Evolutionary conservation across 2,888 invertebrate genomes (phyloP).

Genomic region (Drosophila merina): DNA sequence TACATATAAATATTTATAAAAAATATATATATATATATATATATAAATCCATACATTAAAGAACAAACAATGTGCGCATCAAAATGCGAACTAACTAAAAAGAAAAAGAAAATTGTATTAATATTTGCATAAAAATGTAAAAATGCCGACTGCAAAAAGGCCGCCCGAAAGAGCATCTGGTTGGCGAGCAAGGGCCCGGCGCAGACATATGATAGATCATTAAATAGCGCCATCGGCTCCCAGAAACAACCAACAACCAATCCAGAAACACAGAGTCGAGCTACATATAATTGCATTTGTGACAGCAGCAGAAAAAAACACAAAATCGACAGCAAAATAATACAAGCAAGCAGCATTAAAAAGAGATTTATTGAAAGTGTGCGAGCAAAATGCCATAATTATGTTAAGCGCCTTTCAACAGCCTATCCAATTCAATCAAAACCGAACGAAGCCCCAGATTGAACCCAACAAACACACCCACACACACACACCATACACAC

Average conservation of each 20-base stretch:
- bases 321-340: conserved; percentile 11
- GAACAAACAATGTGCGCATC: conserved; percentile 60
- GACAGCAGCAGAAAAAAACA: conserved; percentile 28
- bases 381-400: conserved; percentile 68
- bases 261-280: conserved; percentile 18
- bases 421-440: conserved; percentile 71
- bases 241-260: conserved; percentile 11
- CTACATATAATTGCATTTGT: conserved; percentile 42
- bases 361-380: conserved; percentile 55
- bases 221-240: conserved; percentile 36
- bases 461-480: conserved; percentile 20
- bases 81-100: conserved; percentile 47
- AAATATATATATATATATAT: conserved; percentile 36
- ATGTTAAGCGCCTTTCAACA: conserved; percentile 72
- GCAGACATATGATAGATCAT: conserved; percentile 42
- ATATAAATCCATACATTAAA: conserved; percentile 57
- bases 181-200: conserved; percentile 28
- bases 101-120: conserved; percentile 40
- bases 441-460: conserved; percentile 36
- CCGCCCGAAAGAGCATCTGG: conserved; percentile 27
- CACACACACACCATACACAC: conserved; percentile 12
- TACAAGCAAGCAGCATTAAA: conserved; percentile 17
- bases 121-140: conserved; percentile 43
- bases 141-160: conserved; percentile 29
- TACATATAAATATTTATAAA: conserved; percentile 65